Percentiles rank a stretch among this genome's conserved stretches.
Conservation (phyloP, 2,797 vertebrate species). For the Tenualosa ilisha region DNA sequence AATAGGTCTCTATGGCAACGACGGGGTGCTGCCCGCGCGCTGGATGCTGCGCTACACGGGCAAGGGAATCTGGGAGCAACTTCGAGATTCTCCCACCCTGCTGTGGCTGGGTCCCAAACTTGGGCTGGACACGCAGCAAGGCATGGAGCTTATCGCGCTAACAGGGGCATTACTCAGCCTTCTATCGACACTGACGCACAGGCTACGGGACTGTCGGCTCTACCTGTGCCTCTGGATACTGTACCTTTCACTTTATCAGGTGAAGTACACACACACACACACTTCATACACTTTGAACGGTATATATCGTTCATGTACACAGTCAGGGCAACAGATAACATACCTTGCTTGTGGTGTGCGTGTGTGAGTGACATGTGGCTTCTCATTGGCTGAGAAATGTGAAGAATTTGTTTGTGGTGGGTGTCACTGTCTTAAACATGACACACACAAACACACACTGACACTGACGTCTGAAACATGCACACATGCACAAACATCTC, state of each 20-base stretch:
- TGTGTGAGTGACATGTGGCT: too few species aligned
- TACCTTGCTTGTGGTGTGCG: too few species aligned
- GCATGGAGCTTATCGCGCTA: conserved; percentile 88
- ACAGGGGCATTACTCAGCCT: conserved; percentile 74
- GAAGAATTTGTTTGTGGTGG: too few species aligned
- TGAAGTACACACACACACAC: conserved; percentile 45
- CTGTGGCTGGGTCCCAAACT: conserved; percentile 85
- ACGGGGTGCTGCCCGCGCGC: conserved; percentile 84
- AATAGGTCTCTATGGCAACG: conserved; percentile 87
- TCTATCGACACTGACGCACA: conserved; percentile 70
- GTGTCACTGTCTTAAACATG: neutral
- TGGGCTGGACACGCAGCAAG: conserved; percentile 85
- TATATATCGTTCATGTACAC: neutral
- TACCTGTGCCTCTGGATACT: conserved; percentile 83
- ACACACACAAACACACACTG: neutral
- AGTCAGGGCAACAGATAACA: too few species aligned
- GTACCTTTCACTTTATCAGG: conserved; percentile 86
- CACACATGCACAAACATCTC: neutral
- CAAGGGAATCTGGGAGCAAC: conserved; percentile 79
- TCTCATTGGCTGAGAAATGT: too few species aligned
- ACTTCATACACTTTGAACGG: too few species aligned
- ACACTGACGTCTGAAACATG: too few species aligned
- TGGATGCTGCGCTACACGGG: conserved; percentile 78
- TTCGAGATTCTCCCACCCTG: conserved; percentile 81
- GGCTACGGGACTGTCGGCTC: conserved; percentile 76